Conservation (phyloP, 2,797 vertebrate species). For the Coregonus suidteri region DNA sequence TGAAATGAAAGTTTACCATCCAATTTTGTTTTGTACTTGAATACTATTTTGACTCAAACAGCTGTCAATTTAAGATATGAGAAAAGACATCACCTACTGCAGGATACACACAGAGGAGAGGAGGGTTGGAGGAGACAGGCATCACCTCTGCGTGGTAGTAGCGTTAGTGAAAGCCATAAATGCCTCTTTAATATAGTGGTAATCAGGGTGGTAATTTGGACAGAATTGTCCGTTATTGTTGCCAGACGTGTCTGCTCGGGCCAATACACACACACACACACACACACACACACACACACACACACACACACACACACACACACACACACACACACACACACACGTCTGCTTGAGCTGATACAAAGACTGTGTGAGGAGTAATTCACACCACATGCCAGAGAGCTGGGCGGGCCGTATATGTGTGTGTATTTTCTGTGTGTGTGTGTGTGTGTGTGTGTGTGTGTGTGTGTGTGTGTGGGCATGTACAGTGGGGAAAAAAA, state of each 20-base stretch:
- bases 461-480: constrained; percentile 27
- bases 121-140: constrained; percentile 70
- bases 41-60: not conserved
- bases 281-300: too few species aligned
- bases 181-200: constrained; percentile 79
- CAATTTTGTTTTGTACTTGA: not conserved
- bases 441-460: constrained; percentile 43
- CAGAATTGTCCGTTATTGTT: constrained; percentile 81
- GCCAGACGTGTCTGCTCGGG: constrained; percentile 74
- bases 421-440: constrained; percentile 20
- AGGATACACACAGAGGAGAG: constrained; percentile 30
- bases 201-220: constrained; percentile 80
- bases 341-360: constrained; percentile 37
- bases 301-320: constrained; percentile 21
- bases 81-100: constrained; percentile 1
- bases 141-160: constrained; percentile 71
- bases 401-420: constrained; percentile 68
- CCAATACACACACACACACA: constrained; percentile 58
- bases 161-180: constrained; percentile 80
- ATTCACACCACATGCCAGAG: constrained; percentile 81
- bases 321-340: constrained; percentile 19
- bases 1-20: not conserved
- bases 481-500: too few species aligned
- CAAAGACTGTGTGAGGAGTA: constrained; percentile 71
- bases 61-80: not conserved